Percentiles rank a stretch among this genome's conserved stretches.
These are phyloP conservation scores for Aplodontia rufa DNA, from an alignment of 2,113 vertebrate species.

Conservation along the genomic window DNA sequence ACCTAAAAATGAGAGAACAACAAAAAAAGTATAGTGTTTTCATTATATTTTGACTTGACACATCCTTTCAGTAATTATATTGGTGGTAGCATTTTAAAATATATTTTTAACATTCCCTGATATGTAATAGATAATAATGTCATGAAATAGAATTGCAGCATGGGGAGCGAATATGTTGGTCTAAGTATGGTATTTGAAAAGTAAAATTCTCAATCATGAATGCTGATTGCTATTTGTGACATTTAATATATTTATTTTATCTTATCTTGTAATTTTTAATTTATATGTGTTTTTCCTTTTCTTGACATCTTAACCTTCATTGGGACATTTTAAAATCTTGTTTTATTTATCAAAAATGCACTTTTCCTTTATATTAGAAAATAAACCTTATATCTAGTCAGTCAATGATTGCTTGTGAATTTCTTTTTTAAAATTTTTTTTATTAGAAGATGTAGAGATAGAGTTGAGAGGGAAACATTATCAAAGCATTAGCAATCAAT, in stretches of 20 bases:
- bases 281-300: background rate
- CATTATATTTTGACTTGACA: too few species aligned
- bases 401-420: background rate
- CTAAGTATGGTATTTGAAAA: background rate
- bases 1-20: background rate
- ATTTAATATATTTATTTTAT: background rate
- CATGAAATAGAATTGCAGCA: background rate
- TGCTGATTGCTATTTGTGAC: background rate
- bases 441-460: too few species aligned
- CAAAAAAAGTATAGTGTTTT: background rate
- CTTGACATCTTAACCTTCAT: background rate
- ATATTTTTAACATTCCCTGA: background rate
- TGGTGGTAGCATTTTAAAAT: background rate
- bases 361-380: background rate
- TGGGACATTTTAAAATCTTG: background rate
- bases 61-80: background rate
- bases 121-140: background rate
- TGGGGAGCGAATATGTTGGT: background rate
- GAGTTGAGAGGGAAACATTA: too few species aligned
- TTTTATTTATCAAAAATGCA: background rate
- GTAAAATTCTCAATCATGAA: background rate
- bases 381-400: background rate
- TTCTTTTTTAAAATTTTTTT: too few species aligned
- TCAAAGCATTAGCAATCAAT: too few species aligned
- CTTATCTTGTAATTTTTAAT: background rate